A percentile compares a stretch with the other conserved stretches of the same genome.
These are phyloP conservation scores for Cyprinodon diabolis DNA, from an alignment of 2,797 vertebrate genomes.

Conservation along the genomic window DNA sequence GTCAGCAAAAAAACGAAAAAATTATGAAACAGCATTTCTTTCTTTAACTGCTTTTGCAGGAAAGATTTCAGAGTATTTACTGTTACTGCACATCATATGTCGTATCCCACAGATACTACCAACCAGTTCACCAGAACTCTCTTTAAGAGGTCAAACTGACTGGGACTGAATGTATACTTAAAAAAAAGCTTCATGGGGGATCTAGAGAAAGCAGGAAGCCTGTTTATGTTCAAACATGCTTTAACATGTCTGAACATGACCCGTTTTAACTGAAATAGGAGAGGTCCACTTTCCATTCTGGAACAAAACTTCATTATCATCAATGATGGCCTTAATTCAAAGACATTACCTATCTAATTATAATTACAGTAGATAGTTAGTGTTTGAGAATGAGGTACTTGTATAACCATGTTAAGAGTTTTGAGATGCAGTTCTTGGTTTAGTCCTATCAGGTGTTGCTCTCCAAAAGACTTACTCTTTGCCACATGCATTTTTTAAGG, in stretches of 20 bases:
- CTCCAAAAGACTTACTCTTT: too few species aligned
- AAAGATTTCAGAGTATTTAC: not conserved
- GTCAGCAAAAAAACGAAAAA: not conserved
- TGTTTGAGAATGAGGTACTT: too few species aligned
- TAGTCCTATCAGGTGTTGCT: too few species aligned
- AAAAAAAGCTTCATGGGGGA: not conserved
- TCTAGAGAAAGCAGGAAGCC: not conserved
- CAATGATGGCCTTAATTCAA: too few species aligned
- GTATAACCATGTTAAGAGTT: too few species aligned
- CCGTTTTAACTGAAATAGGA: not conserved
- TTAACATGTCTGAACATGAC: not conserved
- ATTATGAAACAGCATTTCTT: not conserved
- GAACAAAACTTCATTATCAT: not conserved
- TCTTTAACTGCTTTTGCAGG: not conserved
- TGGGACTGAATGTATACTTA: not conserved
- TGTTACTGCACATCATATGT: not conserved
- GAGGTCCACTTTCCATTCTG: not conserved
- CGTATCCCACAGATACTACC: not conserved
- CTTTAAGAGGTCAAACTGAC: not conserved
- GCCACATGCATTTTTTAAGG: too few species aligned
- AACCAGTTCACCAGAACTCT: not conserved
- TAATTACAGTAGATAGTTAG: too few species aligned
- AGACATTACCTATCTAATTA: too few species aligned
- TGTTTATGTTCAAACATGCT: not conserved
- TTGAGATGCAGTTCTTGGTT: too few species aligned